Evolutionary conservation across 2,113 vertebrate genomes (phyloP), one percentile per base, ranked within the genome.

Genomic region (Notothenia coriiceps): DNA sequence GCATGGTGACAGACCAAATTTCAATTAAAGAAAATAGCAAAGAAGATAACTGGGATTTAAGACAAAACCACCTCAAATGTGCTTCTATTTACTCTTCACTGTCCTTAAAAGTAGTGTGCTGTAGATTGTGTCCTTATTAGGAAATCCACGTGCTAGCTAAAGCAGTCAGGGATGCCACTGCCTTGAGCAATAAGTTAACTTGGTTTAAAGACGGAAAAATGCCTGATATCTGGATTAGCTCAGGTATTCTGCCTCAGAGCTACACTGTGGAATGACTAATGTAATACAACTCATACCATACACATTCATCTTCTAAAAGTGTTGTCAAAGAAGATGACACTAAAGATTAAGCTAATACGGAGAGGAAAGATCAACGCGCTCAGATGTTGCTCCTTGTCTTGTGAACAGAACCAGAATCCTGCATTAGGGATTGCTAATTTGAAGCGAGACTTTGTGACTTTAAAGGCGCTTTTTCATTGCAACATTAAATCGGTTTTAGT

Each of bases 191-290:
- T 49, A 44, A 63, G 17, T 49, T 1, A 22, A 18, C 14, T 55
- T 66, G 46, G 40, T 11, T 76, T 7, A 62, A 63, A 68, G n/a
- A 33, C 65, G 51, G 43, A 86, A 61, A 79, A 65, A 86, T 70
- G 44, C 13, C 43, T 57, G 80, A 81, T 68, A 92, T 92, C 66
- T 79, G 59, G 46, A 51, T 55, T 12, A 86, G 69, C 66, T 89
- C 73, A 83, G 79, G 79, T 63, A 90, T 89, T 81, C 76, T 33
- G 17, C 57, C 79, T 50, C 43, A 51, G 59, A 60, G 83, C 59
- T 57, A 62, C 63, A 59, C 43, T 6, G 35, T 17, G 59, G 62
- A 71, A 10, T 61, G 66, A 80, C 54, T 40, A 62, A 56, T 65
- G 57, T 12, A 15, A 60, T 70, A 62, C 73, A 80, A 79, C 51